Evolutionary conservation across 1,140 invertebrate genomes (phyloP), one percentile per base, ranked within the genome.

Genomic region (Oncopodura yosiiana): DNA sequence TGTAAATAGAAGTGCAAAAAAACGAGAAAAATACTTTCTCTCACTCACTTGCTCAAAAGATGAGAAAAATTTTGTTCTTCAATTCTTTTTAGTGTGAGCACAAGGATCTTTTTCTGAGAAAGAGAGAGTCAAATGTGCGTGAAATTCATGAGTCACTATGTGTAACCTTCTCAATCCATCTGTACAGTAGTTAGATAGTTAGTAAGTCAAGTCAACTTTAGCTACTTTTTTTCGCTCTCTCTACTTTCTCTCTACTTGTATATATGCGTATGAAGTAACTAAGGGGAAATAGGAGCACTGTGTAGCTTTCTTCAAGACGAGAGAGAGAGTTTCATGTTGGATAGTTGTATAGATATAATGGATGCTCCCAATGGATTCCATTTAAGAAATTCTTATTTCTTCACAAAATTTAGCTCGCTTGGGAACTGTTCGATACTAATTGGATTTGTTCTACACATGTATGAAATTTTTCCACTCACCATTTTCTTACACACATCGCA

Each of bases 391-490:
- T 54, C 43, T 43, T 54, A 37, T 46, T 48, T 54, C 32, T 38
- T 49, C 37, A 24, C 43, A 57, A 57, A 57, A 50, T 57, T 42
- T 49, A 48, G 30, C 21, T 24, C 55, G n/a, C 55, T 39, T 29
- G 52, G 37, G 58, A 56, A n/a, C 23, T 55, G 32, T 49, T 52
- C 27, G 37, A 60, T 56, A 60, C 58, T 60, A 60, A 60, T 60
- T 60, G 58, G 58, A 56, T 60, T 60, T 60, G 53, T 60, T 53
- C 36, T 52, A 45, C n/a, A n/a, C n/a, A n/a, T n/a, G n/a, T n/a
- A n/a, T n/a, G n/a, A n/a, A n/a, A n/a, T n/a, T n/a, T n/a, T n/a
- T n/a, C n/a, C n/a, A n/a, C n/a, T n/a, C n/a, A n/a, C n/a, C n/a
- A n/a, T n/a, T n/a, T n/a, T 60, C 54, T 54, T 39, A 44, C 24